These are phyloP conservation scores for Eurytoma adleriae DNA, from an alignment of 2,888 invertebrate genomes.

Conservation along the genomic window DNA sequence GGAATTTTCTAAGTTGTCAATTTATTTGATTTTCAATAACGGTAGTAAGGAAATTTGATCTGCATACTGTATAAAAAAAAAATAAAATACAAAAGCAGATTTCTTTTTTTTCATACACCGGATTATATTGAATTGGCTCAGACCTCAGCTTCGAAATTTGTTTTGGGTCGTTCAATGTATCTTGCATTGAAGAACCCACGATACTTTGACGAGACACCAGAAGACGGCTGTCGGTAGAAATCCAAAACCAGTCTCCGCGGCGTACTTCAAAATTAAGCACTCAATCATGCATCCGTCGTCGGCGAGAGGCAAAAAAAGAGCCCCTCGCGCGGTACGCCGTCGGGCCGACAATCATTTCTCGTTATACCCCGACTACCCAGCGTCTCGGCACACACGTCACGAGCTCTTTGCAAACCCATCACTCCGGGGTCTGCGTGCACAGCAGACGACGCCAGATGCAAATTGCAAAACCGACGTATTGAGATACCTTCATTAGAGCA, in stretches of 20 bases:
- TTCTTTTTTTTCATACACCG: too few species aligned
- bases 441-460: constrained; percentile 14
- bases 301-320: constrained; percentile 4
- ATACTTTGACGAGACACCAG: background rate
- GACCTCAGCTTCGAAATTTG: too few species aligned
- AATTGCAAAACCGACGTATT: constrained; percentile 59
- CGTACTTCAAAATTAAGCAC: constrained; percentile 42
- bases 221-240: constrained; percentile 15
- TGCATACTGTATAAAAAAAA: too few species aligned
- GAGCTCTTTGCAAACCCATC: constrained; percentile 12
- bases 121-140: too few species aligned
- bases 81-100: too few species aligned
- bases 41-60: too few species aligned
- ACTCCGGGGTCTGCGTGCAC: background rate
- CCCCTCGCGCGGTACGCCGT: background rate
- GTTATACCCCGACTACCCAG: background rate
- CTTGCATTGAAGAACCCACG: too few species aligned
- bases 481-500: constrained; percentile 67
- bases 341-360: constrained; percentile 29
- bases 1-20: too few species aligned
- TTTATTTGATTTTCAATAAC: too few species aligned
- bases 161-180: too few species aligned
- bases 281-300: constrained; percentile 24
- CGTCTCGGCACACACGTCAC: background rate
- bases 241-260: constrained; percentile 17